A percentile compares a stretch with the other conserved stretches of the same genome.
These are phyloP conservation scores for Diadophis punctatus DNA, from an alignment of 2,113 vertebrate genomes.

Conservation along the genomic window DNA sequence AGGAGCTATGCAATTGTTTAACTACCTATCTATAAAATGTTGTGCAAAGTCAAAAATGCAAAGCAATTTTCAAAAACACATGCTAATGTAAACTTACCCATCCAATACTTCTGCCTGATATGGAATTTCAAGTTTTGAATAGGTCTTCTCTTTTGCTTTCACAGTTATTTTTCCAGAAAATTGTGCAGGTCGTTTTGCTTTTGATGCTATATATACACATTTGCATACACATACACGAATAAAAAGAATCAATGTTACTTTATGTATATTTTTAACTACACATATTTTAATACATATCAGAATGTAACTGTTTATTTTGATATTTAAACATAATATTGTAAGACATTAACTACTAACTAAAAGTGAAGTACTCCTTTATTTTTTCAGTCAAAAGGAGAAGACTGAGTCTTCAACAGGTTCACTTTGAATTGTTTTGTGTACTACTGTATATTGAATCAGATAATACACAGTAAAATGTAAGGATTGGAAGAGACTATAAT, in stretches of 20 bases:
- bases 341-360: neutral
- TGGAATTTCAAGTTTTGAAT: slow-evolving; percentile 98
- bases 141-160: slow-evolving; percentile 98
- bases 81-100: slow-evolving; percentile 77
- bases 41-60: neutral
- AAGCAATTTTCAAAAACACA: neutral
- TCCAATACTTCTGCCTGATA: slow-evolving; percentile 98
- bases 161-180: slow-evolving; percentile 98
- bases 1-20: neutral
- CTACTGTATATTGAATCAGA: neutral
- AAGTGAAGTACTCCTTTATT: neutral
- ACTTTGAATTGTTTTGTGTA: neutral
- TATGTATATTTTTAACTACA: neutral
- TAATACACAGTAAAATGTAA: neutral
- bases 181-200: slow-evolving; percentile 88
- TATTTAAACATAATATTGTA: neutral
- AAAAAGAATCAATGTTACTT: slow-evolving; percentile 1
- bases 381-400: neutral
- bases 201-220: slow-evolving; percentile 80
- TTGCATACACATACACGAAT: slow-evolving; percentile 34
- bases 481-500: neutral
- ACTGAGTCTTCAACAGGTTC: neutral
- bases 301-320: neutral
- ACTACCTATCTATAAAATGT: neutral
- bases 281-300: neutral